Percentiles rank a stretch among this genome's conserved stretches.
These are phyloP conservation scores for Pachyuromys duprasi DNA, from an alignment of 2,797 vertebrate genomes.

Conservation along the genomic window DNA sequence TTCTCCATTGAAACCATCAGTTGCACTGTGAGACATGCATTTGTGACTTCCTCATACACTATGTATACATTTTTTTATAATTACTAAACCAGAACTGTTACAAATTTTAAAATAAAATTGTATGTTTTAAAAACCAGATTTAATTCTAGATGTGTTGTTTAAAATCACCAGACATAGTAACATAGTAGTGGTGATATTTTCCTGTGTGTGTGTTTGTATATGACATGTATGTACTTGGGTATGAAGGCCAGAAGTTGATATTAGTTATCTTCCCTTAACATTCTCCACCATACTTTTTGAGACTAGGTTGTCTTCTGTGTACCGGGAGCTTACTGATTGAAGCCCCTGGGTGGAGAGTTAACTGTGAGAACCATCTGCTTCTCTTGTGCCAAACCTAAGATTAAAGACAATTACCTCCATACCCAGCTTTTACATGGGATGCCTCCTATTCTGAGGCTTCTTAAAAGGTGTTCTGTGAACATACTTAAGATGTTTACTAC, in stretches of 20 bases:
- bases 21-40: neutral
- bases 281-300: neutral
- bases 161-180: neutral
- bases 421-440: neutral
- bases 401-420: neutral
- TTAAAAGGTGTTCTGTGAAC: neutral
- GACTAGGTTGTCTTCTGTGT: neutral
- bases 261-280: neutral
- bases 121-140: neutral
- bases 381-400: neutral
- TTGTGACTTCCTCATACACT: neutral
- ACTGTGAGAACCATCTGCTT: neutral
- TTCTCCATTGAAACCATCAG: neutral
- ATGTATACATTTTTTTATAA: neutral
- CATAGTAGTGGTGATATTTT: neutral
- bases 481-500: neutral
- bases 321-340: neutral
- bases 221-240: neutral
- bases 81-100: neutral
- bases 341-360: neutral
- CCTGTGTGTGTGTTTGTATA: neutral
- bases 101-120: neutral
- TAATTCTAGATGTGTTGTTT: neutral
- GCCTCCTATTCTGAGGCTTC: neutral
- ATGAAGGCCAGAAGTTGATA: neutral